Percentiles rank a stretch among this genome's conserved stretches.
Conservation (phyloP, 2,113 vertebrate species). For the Gymnarchus niloticus region DNA sequence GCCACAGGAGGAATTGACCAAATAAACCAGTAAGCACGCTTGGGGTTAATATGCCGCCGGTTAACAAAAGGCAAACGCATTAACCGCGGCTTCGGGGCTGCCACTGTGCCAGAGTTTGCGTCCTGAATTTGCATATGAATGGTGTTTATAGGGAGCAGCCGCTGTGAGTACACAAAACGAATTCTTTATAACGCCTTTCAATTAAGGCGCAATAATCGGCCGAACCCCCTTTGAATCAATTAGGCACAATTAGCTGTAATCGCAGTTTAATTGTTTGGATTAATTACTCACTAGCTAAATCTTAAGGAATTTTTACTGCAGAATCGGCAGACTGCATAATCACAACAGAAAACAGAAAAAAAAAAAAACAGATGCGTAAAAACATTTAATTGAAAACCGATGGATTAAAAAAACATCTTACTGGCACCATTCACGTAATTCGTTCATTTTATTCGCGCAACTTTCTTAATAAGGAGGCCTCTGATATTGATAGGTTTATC, state of each 20-base stretch:
- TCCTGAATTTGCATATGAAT: conserved; percentile 74
- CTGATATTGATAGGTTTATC: neutral
- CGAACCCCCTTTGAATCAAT: conserved; percentile 51
- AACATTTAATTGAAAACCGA: neutral
- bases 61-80: conserved; percentile 50
- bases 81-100: conserved; percentile 40
- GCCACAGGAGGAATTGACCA: conserved; percentile 57
- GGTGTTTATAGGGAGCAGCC: conserved; percentile 49
- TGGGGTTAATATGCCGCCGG: conserved; percentile 55
- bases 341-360: conserved; percentile 39
- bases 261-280: conserved; percentile 63
- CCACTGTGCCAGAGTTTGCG: conserved; percentile 59
- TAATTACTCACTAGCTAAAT: conserved; percentile 63
- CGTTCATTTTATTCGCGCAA: neutral
- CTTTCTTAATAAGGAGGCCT: neutral
- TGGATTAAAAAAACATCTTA: neutral
- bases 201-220: conserved; percentile 56
- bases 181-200: conserved; percentile 57
- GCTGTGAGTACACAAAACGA: conserved; percentile 50
- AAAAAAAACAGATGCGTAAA: neutral
- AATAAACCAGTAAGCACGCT: conserved; percentile 54
- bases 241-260: conserved; percentile 67
- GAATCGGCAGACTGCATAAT: conserved; percentile 40
- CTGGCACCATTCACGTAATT: neutral
- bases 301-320: conserved; percentile 60